phyloP scores from a whole-genome alignment of 2,797 vertebrate genomes.

The Morelia viridis region DNA sequence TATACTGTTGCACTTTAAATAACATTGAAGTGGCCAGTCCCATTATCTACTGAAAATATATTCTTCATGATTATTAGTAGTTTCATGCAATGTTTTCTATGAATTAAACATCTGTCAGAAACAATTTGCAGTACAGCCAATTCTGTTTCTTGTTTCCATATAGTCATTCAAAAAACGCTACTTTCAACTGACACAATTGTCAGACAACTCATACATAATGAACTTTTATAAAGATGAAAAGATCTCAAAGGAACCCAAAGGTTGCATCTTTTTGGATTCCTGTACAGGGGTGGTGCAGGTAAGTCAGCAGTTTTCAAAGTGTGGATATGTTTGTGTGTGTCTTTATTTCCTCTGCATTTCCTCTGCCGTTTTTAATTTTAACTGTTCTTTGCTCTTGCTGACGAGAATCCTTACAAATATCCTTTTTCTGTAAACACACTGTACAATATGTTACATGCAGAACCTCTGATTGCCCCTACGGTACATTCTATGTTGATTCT shows the following conservation, averaged over 20 bases:
- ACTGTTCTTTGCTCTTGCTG: background rate
- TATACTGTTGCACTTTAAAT: background rate
- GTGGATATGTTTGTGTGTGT: background rate
- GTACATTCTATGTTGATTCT: background rate
- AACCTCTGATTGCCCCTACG: background rate
- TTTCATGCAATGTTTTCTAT: constrained; percentile 19
- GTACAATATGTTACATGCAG: background rate
- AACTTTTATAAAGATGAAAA: constrained; percentile 99
- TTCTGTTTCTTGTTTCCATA: constrained; percentile 13
- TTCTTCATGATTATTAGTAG: background rate
- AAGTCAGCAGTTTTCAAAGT: constrained; percentile 47
- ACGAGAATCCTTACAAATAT: background rate
- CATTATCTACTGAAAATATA: background rate
- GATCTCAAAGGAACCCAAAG: constrained; percentile 98
- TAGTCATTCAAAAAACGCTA: constrained; percentile 98
- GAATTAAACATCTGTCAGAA: constrained; percentile 25
- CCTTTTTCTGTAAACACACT: background rate
- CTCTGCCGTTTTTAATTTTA: background rate
- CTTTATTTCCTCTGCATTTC: background rate
- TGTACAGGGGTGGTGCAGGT: constrained; percentile 98
- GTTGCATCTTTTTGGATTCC: constrained; percentile 98
- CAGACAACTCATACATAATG: constrained; percentile 98
- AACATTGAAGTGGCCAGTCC: background rate
- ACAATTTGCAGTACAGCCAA: constrained; percentile 9
- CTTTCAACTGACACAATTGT: constrained; percentile 96